Conservation (phyloP, 2,888 invertebrate species). For the Melanargia galathea region DNA sequence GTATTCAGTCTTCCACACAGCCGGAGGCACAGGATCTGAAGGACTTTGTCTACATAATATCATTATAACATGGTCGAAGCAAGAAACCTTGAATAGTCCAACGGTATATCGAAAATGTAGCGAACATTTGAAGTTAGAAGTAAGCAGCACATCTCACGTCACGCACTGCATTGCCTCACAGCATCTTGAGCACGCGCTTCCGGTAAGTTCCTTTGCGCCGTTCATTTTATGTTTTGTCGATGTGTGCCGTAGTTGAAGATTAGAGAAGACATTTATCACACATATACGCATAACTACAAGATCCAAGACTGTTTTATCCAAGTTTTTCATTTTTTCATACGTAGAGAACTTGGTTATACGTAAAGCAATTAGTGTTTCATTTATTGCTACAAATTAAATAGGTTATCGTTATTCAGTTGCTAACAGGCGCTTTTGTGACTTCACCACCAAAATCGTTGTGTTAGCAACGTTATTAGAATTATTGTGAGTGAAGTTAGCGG, state of each 20-base stretch:
- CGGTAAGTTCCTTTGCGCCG: slow-evolving; percentile 62
- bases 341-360: no score
- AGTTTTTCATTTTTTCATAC: background rate
- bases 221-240: slow-evolving; percentile 41
- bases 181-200: slow-evolving; percentile 44
- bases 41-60: background rate
- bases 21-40: no score
- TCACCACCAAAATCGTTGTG: no score
- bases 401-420: no score
- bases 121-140: slow-evolving; percentile 17
- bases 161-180: slow-evolving; percentile 35
- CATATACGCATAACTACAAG: no score
- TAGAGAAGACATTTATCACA: background rate
- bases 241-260: slow-evolving; percentile 1
- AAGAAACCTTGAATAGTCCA: no score
- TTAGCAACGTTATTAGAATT: no score
- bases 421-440: no score
- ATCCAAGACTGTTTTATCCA: background rate
- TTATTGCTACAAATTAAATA: no score
- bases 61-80: background rate
- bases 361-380: no score
- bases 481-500: no score
- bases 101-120: slow-evolving; percentile 3
- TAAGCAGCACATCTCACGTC: slow-evolving; percentile 28
- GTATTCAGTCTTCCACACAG: background rate